phyloP scores from a whole-genome alignment of 2,888 invertebrate genomes.

The Sesamia inferens region DNA sequence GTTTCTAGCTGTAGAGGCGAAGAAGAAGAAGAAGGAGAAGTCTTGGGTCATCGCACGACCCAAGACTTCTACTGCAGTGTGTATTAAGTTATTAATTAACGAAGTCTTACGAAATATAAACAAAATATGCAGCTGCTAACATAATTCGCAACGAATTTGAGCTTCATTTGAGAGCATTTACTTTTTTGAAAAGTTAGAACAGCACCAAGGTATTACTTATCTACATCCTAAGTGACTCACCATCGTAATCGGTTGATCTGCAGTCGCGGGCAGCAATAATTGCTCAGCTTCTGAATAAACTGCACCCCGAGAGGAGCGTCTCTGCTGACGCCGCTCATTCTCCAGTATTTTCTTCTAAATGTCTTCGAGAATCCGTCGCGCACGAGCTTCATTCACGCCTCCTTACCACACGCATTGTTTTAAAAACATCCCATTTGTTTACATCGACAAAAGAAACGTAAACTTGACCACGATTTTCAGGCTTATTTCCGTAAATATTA shows the following conservation, averaged over 20 bases:
- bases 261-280: constrained; percentile 90
- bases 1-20: not conserved
- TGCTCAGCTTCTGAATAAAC: constrained; percentile 87
- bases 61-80: not conserved
- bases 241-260: constrained; percentile 91
- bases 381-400: constrained; percentile 70
- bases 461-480: constrained; percentile 31
- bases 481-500: constrained; percentile 40
- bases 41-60: too few species aligned
- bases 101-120: not conserved
- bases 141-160: not conserved
- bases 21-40: too few species aligned
- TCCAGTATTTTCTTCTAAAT: constrained; percentile 69
- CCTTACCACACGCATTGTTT: constrained; percentile 70
- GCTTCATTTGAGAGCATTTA: not conserved
- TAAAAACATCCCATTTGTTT: constrained; percentile 72
- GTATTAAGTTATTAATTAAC: not conserved
- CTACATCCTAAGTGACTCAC: constrained; percentile 83
- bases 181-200: not conserved
- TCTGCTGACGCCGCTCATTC: constrained; percentile 89
- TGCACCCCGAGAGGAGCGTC: constrained; percentile 92
- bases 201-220: constrained; percentile 11
- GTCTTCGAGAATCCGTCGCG: constrained; percentile 59
- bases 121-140: not conserved
- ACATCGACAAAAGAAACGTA: constrained; percentile 53